Percentiles rank a stretch among this genome's conserved stretches.
Evolutionary conservation across 2,888 invertebrate species (phyloP).

Genomic region (Pollenia griseotomentosa): DNA sequence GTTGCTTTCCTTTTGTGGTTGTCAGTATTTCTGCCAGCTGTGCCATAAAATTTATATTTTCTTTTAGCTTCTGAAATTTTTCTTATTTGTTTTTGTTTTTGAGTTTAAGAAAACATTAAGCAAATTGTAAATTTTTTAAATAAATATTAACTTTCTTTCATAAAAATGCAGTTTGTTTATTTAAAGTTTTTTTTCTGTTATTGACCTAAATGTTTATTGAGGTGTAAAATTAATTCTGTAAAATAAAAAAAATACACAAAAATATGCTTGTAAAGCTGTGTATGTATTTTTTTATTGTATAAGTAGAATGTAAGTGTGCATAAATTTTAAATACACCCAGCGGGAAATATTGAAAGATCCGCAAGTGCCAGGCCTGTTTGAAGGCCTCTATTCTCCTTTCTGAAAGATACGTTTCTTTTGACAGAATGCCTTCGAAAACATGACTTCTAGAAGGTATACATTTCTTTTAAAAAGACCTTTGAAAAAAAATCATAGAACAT

Average conservation of each 20-base stretch:
- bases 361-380: too few species aligned
- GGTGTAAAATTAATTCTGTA: slow-evolving; percentile 43
- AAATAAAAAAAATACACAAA: neutral
- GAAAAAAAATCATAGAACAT: too few species aligned
- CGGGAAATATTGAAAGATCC: too few species aligned
- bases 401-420: too few species aligned
- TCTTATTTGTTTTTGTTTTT: neutral
- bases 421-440: too few species aligned
- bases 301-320: too few species aligned
- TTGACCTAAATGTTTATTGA: slow-evolving; percentile 31
- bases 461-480: too few species aligned
- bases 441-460: too few species aligned
- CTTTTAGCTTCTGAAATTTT: slow-evolving; percentile 4
- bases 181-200: neutral
- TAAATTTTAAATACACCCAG: too few species aligned
- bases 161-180: slow-evolving; percentile 10
- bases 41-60: slow-evolving; percentile 35
- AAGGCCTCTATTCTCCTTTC: too few species aligned
- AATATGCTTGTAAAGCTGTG: neutral
- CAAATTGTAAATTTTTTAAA: neutral
- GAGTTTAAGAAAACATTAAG: slow-evolving; percentile 1
- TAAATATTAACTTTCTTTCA: neutral
- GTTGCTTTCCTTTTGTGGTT: slow-evolving; percentile 2
- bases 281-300: too few species aligned
- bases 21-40: slow-evolving; percentile 39